Base-by-base conservation (phyloP, 1,140 invertebrate species). In the Neodiprion lecontei region DNA sequence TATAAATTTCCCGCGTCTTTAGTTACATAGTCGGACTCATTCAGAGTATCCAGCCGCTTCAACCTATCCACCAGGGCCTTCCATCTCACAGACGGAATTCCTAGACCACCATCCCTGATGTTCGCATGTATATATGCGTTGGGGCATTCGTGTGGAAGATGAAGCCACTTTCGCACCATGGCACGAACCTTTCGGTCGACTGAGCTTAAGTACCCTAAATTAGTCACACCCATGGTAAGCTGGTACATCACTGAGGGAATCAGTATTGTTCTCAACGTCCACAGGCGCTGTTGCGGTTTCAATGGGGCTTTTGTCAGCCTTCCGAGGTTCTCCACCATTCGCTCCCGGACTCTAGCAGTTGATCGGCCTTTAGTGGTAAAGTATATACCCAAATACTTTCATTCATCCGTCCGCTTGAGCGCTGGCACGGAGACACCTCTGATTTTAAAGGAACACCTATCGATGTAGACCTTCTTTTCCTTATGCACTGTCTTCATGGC, bases 331-430 rank as follows among this genome's bases (percentile, higher is more conserved):
- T 14, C 3, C 11, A 65, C 0, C 3, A 69, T 28, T 0, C 21
- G 8, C 17, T 75, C 49, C 47, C 78, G 73, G 7, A 79, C 2
- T 49, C 65, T 75, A 12, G 47, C 61, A 9, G 47, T 66, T 23
- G 17, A 21, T 21, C 17, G 17, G 17, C 83, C 83, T 72, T 76
- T 75, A 7, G 77, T 70, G 0, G 70, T 61, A 21, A 82, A 83
- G 7, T 81, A 74, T 0, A 84, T 73, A 14, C 85, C 85, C 10
- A 88, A 74, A 68, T 87, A 86, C 48, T 77, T 77, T 77, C 83
- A 85, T 23, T 71, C 72, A 14, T 82, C 79, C 2, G 78, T 72
- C 7, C 75, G 74, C 3, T 7, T n/a, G 0, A 72, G 9, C 12
- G 69, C 48, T 5, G 50, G 72, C 0, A 83, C 75, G 0, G 5